Percentiles rank a stretch among this genome's conserved stretches.
phyloP scores from a whole-genome alignment of 2,797 vertebrate genomes.

The Ptychadena robeensis region DNA sequence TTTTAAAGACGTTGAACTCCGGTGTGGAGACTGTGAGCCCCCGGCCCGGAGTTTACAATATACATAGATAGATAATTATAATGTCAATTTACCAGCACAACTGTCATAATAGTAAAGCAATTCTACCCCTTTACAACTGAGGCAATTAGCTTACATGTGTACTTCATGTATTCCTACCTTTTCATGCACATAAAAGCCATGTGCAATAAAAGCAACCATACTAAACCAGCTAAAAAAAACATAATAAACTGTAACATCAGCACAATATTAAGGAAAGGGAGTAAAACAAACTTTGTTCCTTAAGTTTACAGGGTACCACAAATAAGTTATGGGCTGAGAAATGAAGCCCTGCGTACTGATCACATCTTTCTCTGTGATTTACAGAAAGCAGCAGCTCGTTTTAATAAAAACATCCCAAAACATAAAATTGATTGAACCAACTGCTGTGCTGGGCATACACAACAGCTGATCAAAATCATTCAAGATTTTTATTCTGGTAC shows the following conservation, averaged over 20 bases:
- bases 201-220: background rate
- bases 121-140: too few relatives aligned
- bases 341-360: slow-evolving; percentile 64
- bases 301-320: slow-evolving; percentile 44
- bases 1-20: too few relatives aligned
- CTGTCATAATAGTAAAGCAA: too few relatives aligned
- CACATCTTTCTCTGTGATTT: slow-evolving; percentile 74
- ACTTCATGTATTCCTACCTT: background rate
- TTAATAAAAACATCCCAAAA: slow-evolving; percentile 78
- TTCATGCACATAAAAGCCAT: background rate
- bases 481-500: slow-evolving; percentile 72
- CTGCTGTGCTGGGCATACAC: slow-evolving; percentile 74
- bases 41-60: too few relatives aligned
- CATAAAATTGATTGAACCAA: slow-evolving; percentile 78
- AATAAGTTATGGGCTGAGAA: slow-evolving; percentile 57
- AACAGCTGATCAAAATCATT: slow-evolving; percentile 76
- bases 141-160: background rate
- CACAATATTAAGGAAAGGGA: background rate
- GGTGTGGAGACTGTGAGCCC: too few relatives aligned
- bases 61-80: too few relatives aligned
- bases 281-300: slow-evolving; percentile 36
- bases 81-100: too few relatives aligned
- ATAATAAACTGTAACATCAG: slow-evolving; percentile 23
- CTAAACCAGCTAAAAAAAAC: background rate
- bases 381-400: slow-evolving; percentile 75